Conservation (phyloP, 2,888 invertebrate genomes). For the Penaeus monodon region DNA sequence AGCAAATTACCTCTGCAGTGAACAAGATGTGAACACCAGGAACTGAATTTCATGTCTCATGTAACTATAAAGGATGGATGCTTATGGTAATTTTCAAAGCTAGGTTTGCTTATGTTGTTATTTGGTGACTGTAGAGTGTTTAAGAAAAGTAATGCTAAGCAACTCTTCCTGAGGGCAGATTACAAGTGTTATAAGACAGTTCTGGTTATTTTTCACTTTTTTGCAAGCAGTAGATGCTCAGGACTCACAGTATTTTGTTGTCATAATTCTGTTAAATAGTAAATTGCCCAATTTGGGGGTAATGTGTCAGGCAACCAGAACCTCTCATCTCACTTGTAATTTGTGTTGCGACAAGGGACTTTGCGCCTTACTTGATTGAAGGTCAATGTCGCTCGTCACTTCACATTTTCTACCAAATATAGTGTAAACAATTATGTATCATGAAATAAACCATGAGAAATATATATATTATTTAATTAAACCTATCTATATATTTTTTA, state of each 20-base stretch:
- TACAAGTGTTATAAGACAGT: constrained; percentile 55
- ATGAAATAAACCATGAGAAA: constrained; percentile 61
- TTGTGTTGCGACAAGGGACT: constrained; percentile 60
- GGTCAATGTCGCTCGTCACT: constrained; percentile 56
- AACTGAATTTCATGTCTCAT: background rate
- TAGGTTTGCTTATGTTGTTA: constrained; percentile 22
- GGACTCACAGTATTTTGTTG: constrained; percentile 10
- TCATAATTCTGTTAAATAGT: constrained; percentile 16
- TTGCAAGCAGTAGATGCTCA: constrained; percentile 6
- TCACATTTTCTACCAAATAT: constrained; percentile 64
- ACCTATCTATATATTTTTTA: background rate
- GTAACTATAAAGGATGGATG: constrained; percentile 6
- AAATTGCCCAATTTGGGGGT: constrained; percentile 12
- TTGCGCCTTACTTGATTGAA: constrained; percentile 48
- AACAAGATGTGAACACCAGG: background rate
- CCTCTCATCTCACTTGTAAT: constrained; percentile 55
- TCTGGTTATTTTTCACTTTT: constrained; percentile 32
- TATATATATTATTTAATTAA: constrained; percentile 4
- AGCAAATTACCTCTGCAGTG: background rate
- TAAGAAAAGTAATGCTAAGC: constrained; percentile 8
- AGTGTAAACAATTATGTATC: constrained; percentile 63
- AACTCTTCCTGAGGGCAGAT: constrained; percentile 60
- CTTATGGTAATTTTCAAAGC: constrained; percentile 28
- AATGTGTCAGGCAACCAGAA: constrained; percentile 17
- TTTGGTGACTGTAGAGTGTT: constrained; percentile 30